These are phyloP conservation scores for Apamea epomidion DNA, from an alignment of 2,888 invertebrate species.

Conservation along the genomic window DNA sequence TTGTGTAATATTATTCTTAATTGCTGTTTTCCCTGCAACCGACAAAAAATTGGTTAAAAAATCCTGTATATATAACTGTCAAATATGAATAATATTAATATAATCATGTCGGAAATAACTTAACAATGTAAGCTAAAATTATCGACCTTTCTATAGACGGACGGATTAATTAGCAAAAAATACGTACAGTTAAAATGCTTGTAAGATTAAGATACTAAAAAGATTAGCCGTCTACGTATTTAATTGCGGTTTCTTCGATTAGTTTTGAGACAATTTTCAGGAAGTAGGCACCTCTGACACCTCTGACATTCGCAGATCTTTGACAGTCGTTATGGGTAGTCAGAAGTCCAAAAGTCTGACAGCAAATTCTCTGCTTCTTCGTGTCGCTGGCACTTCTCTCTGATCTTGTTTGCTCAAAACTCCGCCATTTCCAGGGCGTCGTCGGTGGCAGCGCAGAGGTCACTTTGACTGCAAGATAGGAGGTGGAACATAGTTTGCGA, in stretches of 20 bases:
- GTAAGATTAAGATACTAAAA: conserved; percentile 1
- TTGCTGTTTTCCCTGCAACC: not conserved
- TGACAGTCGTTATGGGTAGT: not conserved
- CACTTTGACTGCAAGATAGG: too few relatives aligned
- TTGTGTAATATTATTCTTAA: not conserved
- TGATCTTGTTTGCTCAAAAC: too few relatives aligned
- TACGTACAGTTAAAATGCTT: not conserved
- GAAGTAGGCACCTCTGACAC: not conserved
- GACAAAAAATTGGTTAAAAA: too few relatives aligned
- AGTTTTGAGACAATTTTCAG: not conserved
- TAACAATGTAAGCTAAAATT: conserved; percentile 8
- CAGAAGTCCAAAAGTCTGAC: not conserved
- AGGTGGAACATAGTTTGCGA: too few relatives aligned
- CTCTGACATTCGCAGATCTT: too few relatives aligned
- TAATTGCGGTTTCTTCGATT: not conserved
- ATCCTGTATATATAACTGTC: too few relatives aligned
- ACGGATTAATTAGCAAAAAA: conserved; percentile 31
- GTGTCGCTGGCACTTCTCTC: too few relatives aligned
- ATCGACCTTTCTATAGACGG: conserved; percentile 7
- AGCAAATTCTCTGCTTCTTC: too few relatives aligned
- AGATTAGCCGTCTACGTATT: conserved; percentile 1
- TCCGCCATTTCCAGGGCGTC: too few relatives aligned
- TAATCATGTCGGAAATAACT: conserved; percentile 30
- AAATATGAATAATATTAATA: conserved; percentile 5
- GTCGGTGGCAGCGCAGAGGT: too few relatives aligned